phyloP scores from a whole-genome alignment of 2,888 invertebrate species.

The Sarcophaga caerulescens region DNA sequence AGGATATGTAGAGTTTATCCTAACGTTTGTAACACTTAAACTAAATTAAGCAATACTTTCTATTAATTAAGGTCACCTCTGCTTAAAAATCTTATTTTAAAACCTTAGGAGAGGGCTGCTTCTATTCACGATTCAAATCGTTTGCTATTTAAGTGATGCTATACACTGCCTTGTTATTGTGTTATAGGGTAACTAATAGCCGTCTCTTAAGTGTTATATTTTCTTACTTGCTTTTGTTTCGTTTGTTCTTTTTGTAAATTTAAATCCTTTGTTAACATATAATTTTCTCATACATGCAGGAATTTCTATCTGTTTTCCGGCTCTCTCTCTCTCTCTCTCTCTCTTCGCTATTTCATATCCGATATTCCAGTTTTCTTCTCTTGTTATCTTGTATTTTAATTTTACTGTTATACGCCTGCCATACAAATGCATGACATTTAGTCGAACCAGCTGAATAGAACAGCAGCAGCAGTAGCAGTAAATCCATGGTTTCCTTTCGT shows the following conservation, averaged over 20 bases:
- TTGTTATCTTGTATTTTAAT: neutral
- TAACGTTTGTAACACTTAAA: no score
- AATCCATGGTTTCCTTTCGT: neutral
- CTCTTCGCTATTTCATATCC: neutral
- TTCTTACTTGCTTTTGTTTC: no score
- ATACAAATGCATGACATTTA: constrained; percentile 22
- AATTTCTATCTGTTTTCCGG: neutral
- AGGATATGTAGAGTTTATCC: no score
- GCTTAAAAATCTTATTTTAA: no score
- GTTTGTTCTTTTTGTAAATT: constrained; percentile 1
- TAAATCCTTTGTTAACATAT: constrained; percentile 34
- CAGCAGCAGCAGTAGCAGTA: neutral
- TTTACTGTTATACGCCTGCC: neutral
- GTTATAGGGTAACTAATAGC: no score
- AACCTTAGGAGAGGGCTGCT: no score
- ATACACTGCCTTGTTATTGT: no score
- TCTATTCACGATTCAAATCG: no score
- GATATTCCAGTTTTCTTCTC: neutral
- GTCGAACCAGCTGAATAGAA: constrained; percentile 10
- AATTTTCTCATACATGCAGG: constrained; percentile 36
- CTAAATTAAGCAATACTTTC: no score
- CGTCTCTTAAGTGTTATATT: no score
- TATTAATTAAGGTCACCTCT: no score
- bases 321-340: neutral
- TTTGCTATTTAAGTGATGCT: no score